Evolutionary conservation across 2,113 vertebrate genomes (phyloP), one percentile per base, ranked within the genome.

Genomic region (Puntigrus tetrazona): DNA sequence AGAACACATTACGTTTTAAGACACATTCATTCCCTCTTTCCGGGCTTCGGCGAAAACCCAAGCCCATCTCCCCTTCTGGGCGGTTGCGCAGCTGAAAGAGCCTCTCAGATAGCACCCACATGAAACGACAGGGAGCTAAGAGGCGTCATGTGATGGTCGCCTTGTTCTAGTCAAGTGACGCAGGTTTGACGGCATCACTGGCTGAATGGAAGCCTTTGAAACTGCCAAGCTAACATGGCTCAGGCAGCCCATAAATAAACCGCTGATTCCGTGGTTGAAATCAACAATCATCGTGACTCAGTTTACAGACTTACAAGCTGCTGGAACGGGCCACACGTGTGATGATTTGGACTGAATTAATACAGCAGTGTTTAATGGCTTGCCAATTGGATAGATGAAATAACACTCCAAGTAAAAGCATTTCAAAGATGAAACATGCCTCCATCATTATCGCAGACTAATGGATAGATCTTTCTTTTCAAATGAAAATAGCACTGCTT

Each of bases 101-200:
- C 27, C 69, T 78, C 79, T 81, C 52, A 63, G 88, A 89, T 72
- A 82, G 87, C 82, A 75, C 76, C 78, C 87, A 90, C 89, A 90
- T 90, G 85, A 90, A 91, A 81, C 87, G 79, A 83, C 34, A 8
- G 84, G 80, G 78, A 77, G 87, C 86, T 84, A 63, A 89, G 89
- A 87, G 2, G 74, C 3, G 87, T 90, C 93, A 93, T 94, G 92
- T 94, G 94, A 94, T 90, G 83, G 84, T 47, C 78, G 76, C 63
- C 76, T 90, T 89, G 78, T 79, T 85, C 63, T 61, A 89, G 87
- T 89, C 78, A 85, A 86, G 86, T 94, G 92, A 93, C 88, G 91
- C 91, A 92, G 82, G 89, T 87, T 86, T 91, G 92, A 92, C 86
- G 75, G 91, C 88, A 89, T 74, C 41, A 0, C 3, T 18, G 43